Evolutionary conservation across 2,888 invertebrate genomes (phyloP).

Genomic region (Drosophila meridionalis): DNA sequence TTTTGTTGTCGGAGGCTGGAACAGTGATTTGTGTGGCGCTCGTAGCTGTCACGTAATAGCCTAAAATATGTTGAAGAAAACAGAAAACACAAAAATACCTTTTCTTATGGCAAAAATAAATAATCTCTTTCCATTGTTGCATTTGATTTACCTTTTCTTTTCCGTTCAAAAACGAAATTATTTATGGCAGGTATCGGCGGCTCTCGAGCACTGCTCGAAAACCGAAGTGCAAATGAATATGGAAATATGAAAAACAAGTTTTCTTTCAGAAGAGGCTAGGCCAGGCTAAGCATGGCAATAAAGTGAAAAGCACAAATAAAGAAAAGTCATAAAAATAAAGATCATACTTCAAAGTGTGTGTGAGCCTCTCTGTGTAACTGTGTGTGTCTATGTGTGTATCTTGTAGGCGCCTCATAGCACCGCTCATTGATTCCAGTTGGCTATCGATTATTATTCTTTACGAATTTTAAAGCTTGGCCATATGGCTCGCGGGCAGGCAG

Average conservation of each 20-base stretch:
- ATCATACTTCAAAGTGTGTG: conserved; percentile 27
- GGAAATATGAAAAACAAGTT: conserved; percentile 75
- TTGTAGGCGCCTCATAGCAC: conserved; percentile 49
- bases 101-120: conserved; percentile 16
- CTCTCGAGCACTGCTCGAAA: conserved; percentile 24
- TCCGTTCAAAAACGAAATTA: conserved; percentile 13
- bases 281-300: conserved; percentile 30
- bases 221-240: conserved; percentile 65
- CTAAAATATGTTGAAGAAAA: conserved; percentile 22
- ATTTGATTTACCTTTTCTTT: background rate
- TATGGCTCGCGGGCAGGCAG: conserved; percentile 24
- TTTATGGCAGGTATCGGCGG: conserved; percentile 27
- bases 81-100: conserved; percentile 29
- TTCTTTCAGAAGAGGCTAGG: conserved; percentile 34
- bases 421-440: conserved; percentile 37
- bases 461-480: conserved; percentile 27
- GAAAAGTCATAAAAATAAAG: conserved; percentile 60
- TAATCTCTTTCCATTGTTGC: conserved; percentile 22
- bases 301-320: conserved; percentile 67
- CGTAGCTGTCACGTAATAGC: conserved; percentile 57
- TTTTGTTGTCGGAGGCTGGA: conserved; percentile 33
- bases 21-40: conserved; percentile 25
- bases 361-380: conserved; percentile 3
- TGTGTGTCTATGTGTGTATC: conserved; percentile 8
- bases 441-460: conserved; percentile 36